Conservation (phyloP, 2,797 vertebrate species). For the Chlorospingus semifuscus region DNA sequence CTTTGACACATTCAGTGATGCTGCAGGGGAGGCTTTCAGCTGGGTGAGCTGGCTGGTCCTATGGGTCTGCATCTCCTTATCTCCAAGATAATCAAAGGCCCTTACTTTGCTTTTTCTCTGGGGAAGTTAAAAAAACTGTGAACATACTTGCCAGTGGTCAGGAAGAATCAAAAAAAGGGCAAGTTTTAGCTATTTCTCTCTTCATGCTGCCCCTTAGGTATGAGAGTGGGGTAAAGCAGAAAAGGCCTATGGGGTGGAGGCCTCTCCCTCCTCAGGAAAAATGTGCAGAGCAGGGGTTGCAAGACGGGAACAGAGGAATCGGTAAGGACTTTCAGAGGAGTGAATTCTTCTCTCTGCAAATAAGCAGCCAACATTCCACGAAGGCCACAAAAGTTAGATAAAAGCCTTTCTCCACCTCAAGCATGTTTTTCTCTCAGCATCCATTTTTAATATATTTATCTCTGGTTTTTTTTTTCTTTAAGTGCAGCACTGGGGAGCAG, state of each 20-base stretch:
- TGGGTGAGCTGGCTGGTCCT: neutral
- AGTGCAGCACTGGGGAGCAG: neutral
- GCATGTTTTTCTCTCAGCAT: neutral
- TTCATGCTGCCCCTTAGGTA: neutral
- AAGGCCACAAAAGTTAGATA: neutral
- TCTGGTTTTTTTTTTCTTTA: neutral
- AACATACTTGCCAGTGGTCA: neutral
- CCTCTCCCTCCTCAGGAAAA: neutral
- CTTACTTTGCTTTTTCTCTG: neutral
- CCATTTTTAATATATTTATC: neutral
- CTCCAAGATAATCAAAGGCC: neutral
- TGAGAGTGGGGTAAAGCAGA: neutral
- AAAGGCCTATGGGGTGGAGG: neutral
- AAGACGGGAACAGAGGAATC: neutral
- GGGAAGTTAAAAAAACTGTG: neutral
- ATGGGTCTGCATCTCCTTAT: neutral
- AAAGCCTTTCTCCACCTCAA: neutral
- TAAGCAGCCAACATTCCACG: neutral
- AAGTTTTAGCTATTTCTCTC: neutral
- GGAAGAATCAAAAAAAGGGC: neutral
- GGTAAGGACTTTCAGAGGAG: neutral
- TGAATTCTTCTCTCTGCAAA: neutral
- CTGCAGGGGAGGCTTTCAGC: neutral
- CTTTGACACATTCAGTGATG: neutral
- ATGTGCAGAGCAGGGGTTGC: fast-evolving